These are phyloP conservation scores for Calliphora vicina DNA, from an alignment of 1,140 invertebrate species.

Conservation along the genomic window DNA sequence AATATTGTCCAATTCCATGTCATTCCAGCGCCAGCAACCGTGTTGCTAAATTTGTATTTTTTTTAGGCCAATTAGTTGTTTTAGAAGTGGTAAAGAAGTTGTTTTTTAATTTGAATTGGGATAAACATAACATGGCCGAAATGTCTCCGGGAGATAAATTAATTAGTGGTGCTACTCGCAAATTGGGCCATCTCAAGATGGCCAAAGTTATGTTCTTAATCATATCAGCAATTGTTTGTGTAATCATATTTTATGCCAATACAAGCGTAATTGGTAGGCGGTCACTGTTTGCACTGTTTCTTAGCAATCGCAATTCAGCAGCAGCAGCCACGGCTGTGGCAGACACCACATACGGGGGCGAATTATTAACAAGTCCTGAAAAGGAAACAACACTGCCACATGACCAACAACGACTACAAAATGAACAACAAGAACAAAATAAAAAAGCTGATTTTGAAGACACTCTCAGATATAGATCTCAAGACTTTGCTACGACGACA, in stretches of 20 bases:
- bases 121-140: conserved; percentile 21
- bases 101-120: neutral
- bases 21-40: neutral
- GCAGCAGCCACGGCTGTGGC: neutral
- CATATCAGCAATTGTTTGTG: conserved; percentile 24
- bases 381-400: conserved; percentile 19
- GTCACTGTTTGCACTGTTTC: conserved; percentile 15
- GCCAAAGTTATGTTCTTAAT: conserved; percentile 26
- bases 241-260: conserved; percentile 25
- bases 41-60: neutral
- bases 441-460: neutral
- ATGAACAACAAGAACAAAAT: neutral
- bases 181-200: conserved; percentile 26
- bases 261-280: conserved; percentile 15
- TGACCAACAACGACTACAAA: neutral
- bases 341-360: neutral
- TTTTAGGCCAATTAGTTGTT: conserved; percentile 2
- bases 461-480: neutral
- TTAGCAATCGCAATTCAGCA: neutral
- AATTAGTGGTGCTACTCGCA: conserved; percentile 16
- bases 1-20: neutral
- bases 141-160: conserved; percentile 29
- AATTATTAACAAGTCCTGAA: neutral
- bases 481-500: neutral
- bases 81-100: neutral